These are phyloP conservation scores for Apis mellifera DNA, from an alignment of 1,140 invertebrate genomes.

Conservation along the genomic window Amel_HAv3.1 CM009931.2:15156501-15157000, in stretches of 20 bases:
- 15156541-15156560: too few species aligned
- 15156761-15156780: background rate
- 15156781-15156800: background rate
- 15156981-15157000: constrained; percentile 1
- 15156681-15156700: constrained; percentile 34
- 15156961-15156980: constrained; percentile 21
- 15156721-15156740: background rate
- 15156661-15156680: background rate
- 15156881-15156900: background rate
- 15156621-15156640: background rate
- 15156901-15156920: background rate
- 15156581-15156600: background rate
- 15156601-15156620: background rate
- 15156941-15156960: background rate
- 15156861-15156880: background rate
- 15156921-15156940: constrained; percentile 1
- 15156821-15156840: background rate
- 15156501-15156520: too few species aligned
- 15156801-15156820: background rate
- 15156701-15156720: constrained; percentile 17
- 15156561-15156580: too few species aligned
- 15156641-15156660: constrained; percentile 15
- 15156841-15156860: background rate
- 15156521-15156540: too few species aligned
- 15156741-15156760: constrained; percentile 36